phyloP scores from a whole-genome alignment of 2,797 vertebrate genomes.

The Etheostoma nigrum region DNA sequence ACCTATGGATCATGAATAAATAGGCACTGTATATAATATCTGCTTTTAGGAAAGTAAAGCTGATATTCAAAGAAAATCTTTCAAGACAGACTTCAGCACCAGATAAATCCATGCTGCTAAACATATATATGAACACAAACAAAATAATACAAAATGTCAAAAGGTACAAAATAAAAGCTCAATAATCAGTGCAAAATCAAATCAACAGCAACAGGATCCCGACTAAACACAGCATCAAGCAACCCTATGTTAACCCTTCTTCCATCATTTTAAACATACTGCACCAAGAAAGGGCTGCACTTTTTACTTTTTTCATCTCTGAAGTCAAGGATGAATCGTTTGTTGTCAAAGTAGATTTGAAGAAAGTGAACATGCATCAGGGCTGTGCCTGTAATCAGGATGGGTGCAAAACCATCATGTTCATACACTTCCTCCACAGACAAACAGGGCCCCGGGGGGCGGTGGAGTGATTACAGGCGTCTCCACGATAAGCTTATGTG shows the following conservation, averaged over 20 bases:
- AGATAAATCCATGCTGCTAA: not conserved
- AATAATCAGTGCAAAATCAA: not conserved
- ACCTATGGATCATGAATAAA: not conserved
- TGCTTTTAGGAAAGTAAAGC: not conserved
- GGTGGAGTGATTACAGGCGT: conserved; percentile 74
- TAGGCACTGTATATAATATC: not conserved
- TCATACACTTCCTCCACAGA: conserved; percentile 71
- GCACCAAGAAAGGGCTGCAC: not conserved
- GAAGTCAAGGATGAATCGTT: not conserved
- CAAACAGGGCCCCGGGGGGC: conserved; percentile 56
- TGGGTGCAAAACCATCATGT: conserved; percentile 45
- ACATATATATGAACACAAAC: not conserved
- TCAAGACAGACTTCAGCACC: not conserved
- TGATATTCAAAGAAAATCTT: not conserved
- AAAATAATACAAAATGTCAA: not conserved
- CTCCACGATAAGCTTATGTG: conserved; percentile 68
- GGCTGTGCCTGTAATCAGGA: conserved; percentile 18
- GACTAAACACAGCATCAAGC: not conserved
- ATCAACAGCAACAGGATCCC: not conserved
- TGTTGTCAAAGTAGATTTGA: not conserved
- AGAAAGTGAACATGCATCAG: not conserved
- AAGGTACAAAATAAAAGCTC: not conserved
- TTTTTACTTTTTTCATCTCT: not conserved
- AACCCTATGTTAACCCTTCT: not conserved
- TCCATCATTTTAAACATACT: not conserved